These are phyloP conservation scores for Vireo griseus DNA, from an alignment of 2,797 vertebrate genomes.

Conservation along the genomic window DNA sequence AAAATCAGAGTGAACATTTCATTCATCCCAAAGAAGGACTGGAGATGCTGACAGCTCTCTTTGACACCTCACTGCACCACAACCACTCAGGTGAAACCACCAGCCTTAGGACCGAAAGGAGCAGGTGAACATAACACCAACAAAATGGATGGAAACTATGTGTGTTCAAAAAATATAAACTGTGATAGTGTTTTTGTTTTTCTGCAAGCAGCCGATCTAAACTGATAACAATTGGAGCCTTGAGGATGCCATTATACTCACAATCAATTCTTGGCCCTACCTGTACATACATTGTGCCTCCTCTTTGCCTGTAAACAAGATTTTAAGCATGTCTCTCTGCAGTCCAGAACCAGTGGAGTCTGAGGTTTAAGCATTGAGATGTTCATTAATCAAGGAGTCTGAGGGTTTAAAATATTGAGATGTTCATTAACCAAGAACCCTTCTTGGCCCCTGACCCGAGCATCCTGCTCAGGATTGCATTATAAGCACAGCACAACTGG, in stretches of 20 bases:
- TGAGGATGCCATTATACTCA: background rate
- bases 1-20: background rate
- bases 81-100: background rate
- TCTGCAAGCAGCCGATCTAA: background rate
- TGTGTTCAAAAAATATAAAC: background rate
- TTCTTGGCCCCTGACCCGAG: rapidly evolving
- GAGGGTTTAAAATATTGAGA: background rate
- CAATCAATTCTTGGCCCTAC: background rate
- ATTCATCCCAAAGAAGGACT: background rate
- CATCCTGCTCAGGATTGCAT: background rate
- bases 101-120: background rate
- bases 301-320: background rate
- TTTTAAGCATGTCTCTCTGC: background rate
- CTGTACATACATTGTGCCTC: rapidly evolving
- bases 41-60: background rate
- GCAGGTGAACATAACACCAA: background rate
- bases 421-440: background rate
- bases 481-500: background rate
- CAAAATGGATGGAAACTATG: background rate
- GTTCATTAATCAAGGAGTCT: background rate
- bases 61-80: background rate
- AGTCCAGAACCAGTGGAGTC: background rate
- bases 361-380: background rate
- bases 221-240: background rate
- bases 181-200: background rate